These are phyloP conservation scores for Heterohyrax brucei DNA, from an alignment of 2,797 vertebrate species.

Conservation along the genomic window DNA sequence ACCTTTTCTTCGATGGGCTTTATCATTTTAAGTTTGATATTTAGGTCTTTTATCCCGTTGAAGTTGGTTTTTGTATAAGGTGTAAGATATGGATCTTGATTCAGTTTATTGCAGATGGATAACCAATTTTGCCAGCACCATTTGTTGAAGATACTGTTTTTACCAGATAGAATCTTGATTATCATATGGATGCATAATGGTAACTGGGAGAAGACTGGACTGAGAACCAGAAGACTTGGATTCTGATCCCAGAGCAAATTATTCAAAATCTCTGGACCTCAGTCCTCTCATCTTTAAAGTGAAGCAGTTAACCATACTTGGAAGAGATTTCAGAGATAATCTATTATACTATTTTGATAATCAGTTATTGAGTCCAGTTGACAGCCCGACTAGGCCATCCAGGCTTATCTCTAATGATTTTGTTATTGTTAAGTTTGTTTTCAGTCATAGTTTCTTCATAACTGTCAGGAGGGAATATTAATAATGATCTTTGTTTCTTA, in stretches of 20 bases:
- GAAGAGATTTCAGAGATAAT: slow-evolving; percentile 33
- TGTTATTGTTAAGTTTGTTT: slow-evolving; percentile 63
- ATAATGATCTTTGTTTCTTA: slow-evolving; percentile 50
- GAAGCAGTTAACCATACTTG: background rate
- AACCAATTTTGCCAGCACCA: no score
- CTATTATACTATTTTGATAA: background rate
- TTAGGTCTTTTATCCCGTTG: no score
- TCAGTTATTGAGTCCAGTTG: slow-evolving; percentile 33
- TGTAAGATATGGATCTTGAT: no score
- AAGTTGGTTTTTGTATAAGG: no score
- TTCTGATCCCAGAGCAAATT: slow-evolving; percentile 45
- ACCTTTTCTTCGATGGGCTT: no score
- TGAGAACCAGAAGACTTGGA: background rate
- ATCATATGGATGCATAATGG: slow-evolving; percentile 9
- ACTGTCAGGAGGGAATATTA: slow-evolving; percentile 56
- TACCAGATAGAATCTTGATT: slow-evolving; percentile 17
- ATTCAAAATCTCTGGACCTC: slow-evolving; percentile 5
- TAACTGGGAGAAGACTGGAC: background rate
- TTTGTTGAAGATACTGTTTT: no score
- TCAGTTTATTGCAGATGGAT: no score
- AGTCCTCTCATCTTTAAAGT: slow-evolving; percentile 59
- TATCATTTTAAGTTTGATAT: no score
- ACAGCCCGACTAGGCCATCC: background rate
- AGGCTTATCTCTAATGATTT: slow-evolving; percentile 8
- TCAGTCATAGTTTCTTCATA: slow-evolving; percentile 51